These are phyloP conservation scores for Eretmocerus hayati DNA, from an alignment of 2,888 invertebrate genomes.

Conservation along the genomic window DNA sequence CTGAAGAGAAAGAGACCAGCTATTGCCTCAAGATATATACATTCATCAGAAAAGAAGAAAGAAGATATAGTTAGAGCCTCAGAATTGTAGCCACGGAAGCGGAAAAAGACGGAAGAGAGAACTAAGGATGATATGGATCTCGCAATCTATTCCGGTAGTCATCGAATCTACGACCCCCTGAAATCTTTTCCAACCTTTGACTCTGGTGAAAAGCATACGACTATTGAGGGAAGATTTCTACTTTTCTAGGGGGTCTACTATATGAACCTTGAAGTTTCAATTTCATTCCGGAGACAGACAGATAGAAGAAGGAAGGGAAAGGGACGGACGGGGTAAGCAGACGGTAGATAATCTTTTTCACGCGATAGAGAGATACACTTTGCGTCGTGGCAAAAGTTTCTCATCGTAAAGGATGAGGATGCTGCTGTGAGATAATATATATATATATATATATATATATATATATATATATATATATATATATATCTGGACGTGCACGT, in stretches of 20 bases:
- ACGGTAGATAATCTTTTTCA: conserved; percentile 14
- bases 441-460: no score
- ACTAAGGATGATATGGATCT: conserved; percentile 20
- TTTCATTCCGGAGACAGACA: conserved; percentile 6
- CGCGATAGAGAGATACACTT: conserved; percentile 6
- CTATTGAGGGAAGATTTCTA: no score
- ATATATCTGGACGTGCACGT: conserved; percentile 2
- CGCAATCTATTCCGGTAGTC: conserved; percentile 21
- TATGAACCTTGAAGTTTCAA: conserved; percentile 5
- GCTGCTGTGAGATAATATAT: no score
- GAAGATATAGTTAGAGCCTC: background rate
- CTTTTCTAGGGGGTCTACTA: no score
- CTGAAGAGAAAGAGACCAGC: background rate
- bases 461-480: no score
- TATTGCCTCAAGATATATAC: conserved; percentile 5
- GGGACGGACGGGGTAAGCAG: no score
- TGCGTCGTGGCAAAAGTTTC: conserved; percentile 11
- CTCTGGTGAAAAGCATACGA: background rate
- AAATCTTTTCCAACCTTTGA: conserved; percentile 13
- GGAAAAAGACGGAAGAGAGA: background rate
- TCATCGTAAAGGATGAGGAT: no score
- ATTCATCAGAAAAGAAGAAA: background rate
- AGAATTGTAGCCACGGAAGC: background rate
- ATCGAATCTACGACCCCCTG: conserved; percentile 22
- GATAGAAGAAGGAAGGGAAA: background rate